A percentile compares a stretch with the other conserved stretches of the same genome.
phyloP scores from a whole-genome alignment of 2,113 vertebrate species.

The Corythornis cristatus region DNA sequence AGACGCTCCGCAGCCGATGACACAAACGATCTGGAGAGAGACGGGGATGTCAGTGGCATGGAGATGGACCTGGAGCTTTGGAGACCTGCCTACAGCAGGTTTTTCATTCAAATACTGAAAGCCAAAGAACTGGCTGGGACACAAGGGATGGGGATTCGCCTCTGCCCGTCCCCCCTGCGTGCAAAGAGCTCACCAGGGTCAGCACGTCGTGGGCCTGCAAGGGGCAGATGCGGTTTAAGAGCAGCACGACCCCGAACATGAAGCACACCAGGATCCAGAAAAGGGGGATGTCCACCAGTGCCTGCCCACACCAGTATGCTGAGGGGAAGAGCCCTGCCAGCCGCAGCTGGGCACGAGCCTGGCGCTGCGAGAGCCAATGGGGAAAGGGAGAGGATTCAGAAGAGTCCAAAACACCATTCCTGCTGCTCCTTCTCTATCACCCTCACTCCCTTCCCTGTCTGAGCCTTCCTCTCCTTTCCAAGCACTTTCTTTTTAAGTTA shows the following conservation, averaged over 20 bases:
- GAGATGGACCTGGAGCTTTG: neutral
- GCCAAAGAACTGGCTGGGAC: rapidly evolving
- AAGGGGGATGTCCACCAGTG: conserved; percentile 83
- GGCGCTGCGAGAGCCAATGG: conserved; percentile 72
- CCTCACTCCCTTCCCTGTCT: neutral
- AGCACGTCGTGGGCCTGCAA: rapidly evolving
- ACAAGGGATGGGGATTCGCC: neutral
- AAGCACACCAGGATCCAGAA: conserved; percentile 79
- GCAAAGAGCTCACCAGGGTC: conserved; percentile 20
- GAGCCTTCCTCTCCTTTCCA: neutral
- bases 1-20: conserved; percentile 78
- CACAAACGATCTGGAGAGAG: conserved; percentile 74
- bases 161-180: rapidly evolving
- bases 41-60: neutral
- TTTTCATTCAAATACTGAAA: neutral
- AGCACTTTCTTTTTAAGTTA: neutral
- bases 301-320: conserved; percentile 91
- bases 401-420: neutral
- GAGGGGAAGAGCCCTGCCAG: conserved; percentile 87
- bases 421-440: neutral
- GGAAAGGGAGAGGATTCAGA: neutral
- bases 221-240: neutral
- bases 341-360: conserved; percentile 80
- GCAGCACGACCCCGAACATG: conserved; percentile 63
- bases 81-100: neutral